Evolutionary conservation across 2,797 vertebrate species (phyloP).

Genomic region (Sebastolobus altivelis): DNA sequence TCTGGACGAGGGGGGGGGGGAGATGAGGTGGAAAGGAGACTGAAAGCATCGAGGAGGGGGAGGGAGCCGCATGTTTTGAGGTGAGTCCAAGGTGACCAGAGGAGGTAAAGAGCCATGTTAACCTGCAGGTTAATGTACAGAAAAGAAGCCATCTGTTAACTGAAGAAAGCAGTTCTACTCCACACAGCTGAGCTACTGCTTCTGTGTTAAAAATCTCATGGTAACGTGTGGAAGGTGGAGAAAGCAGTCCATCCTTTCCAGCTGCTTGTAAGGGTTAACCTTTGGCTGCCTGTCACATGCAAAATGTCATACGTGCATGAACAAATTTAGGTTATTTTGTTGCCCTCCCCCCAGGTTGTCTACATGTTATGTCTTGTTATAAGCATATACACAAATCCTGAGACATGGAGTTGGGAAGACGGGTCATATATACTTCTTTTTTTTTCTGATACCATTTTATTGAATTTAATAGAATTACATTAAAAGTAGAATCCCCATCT

Average conservation of each 20-base stretch:
- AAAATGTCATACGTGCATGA: slow-evolving; percentile 51
- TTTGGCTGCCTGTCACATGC: slow-evolving; percentile 53
- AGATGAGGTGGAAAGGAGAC: slow-evolving; percentile 52
- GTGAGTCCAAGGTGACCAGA: slow-evolving; percentile 82
- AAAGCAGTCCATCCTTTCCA: slow-evolving; percentile 6
- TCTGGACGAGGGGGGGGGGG: slow-evolving; percentile 48
- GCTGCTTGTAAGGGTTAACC: slow-evolving; percentile 36
- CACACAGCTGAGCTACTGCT: slow-evolving; percentile 8
- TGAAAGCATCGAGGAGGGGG: slow-evolving; percentile 40
- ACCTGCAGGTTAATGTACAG: slow-evolving; percentile 75
- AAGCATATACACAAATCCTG: not conserved
- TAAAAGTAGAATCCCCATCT: not conserved
- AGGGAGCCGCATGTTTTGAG: slow-evolving; percentile 75
- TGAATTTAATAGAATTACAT: not conserved
- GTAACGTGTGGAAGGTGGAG: not conserved
- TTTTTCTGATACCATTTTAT: not conserved
- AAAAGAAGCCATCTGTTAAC: slow-evolving; percentile 51
- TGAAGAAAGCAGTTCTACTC: not conserved
- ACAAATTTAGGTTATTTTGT: slow-evolving; percentile 49
- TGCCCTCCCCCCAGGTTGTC: slow-evolving; percentile 15
- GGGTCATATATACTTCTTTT: not conserved
- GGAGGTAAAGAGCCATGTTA: slow-evolving; percentile 68
- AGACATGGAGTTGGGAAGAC: not conserved
- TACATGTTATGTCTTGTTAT: slow-evolving; percentile 27
- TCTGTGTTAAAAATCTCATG: slow-evolving; percentile 2